These are phyloP conservation scores for Ecliptopera silaceata DNA, from an alignment of 2,888 invertebrate genomes.

Conservation along the genomic window DNA sequence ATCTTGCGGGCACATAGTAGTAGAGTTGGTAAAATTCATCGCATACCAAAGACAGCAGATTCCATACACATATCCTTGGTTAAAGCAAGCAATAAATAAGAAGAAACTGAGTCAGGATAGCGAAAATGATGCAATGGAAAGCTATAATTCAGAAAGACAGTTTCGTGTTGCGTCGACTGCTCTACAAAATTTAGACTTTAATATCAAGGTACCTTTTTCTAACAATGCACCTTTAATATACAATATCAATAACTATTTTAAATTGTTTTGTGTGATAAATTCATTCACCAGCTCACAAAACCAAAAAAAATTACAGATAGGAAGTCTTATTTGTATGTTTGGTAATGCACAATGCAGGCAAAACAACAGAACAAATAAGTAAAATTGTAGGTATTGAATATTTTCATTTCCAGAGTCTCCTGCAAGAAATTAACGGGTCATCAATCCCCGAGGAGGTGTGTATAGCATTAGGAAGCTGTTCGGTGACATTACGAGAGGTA, in stretches of 20 bases:
- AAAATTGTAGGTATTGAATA: too few species aligned
- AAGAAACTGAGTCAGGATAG: slow-evolving; percentile 53
- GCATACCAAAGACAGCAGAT: slow-evolving; percentile 82
- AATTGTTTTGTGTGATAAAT: too few species aligned
- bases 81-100: slow-evolving; percentile 71
- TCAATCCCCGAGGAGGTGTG: slow-evolving; percentile 72
- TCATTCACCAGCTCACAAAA: too few species aligned
- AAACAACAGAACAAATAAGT: too few species aligned
- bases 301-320: too few species aligned
- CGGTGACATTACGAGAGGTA: slow-evolving; percentile 70
- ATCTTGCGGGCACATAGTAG: slow-evolving; percentile 81
- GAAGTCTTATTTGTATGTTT: too few species aligned
- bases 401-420: slow-evolving; percentile 54
- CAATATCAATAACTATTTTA: too few species aligned
- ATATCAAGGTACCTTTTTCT: slow-evolving; percentile 60
- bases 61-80: slow-evolving; percentile 77
- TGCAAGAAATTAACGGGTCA: slow-evolving; percentile 66
- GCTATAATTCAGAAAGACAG: slow-evolving; percentile 69
- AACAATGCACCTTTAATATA: too few species aligned
- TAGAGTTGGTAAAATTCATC: slow-evolving; percentile 82
- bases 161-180: slow-evolving; percentile 69
- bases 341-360: too few species aligned
- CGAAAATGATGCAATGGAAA: slow-evolving; percentile 49
- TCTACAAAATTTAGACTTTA: slow-evolving; percentile 71
- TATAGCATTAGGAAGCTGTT: slow-evolving; percentile 67